Evolutionary conservation across 2,888 invertebrate genomes (phyloP), one percentile per base, ranked within the genome.

Genomic region (Autographa pulchrina): DNA sequence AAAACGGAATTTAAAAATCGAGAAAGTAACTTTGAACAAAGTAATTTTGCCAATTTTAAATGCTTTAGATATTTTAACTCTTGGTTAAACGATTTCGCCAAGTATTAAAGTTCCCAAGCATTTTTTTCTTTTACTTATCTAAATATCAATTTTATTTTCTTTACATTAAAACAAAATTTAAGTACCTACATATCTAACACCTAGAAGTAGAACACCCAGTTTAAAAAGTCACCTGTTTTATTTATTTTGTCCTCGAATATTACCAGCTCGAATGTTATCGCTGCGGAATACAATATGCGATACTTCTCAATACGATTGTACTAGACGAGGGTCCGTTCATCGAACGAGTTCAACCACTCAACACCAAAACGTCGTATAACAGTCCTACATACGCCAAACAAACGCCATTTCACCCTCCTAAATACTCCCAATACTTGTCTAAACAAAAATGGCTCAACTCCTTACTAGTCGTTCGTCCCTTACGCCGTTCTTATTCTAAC

Each of bases 241-340:
- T 70, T 77, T 74, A 79, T 79, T 77, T 77, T 74, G 68, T 80
- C 75, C 77, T 66, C 79, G 81, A 80, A 86, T 85, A 83, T 86
- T 83, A 64, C 75, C 69, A 70, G 81, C 69, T 78, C 72, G 66
- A 82, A 83, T 80, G 81, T 82, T 84, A 84, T 84, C 75, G 80
- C 77, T 75, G 70, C 72, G 80, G 85, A 86, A 89, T 85, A 88
- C 89, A 87, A 88, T 87, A 88, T 84, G 86, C 81, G 88, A 88
- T 89, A 91, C 90, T 94, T 94, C 89, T 93, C 89, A 81, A 87
- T 87, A 87, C 91, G 90, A 92, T 90, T 93, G 93, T 93, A 94
- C 94, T 76, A 83, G 86, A 80, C 90, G 90, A 90, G 93, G 93
- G 94, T 93, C 92, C 92, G 93, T 92, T 93, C 94, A 92, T 91